Base-by-base conservation (phyloP, 2,113 vertebrate species). In the Cololabis saira region DNA sequence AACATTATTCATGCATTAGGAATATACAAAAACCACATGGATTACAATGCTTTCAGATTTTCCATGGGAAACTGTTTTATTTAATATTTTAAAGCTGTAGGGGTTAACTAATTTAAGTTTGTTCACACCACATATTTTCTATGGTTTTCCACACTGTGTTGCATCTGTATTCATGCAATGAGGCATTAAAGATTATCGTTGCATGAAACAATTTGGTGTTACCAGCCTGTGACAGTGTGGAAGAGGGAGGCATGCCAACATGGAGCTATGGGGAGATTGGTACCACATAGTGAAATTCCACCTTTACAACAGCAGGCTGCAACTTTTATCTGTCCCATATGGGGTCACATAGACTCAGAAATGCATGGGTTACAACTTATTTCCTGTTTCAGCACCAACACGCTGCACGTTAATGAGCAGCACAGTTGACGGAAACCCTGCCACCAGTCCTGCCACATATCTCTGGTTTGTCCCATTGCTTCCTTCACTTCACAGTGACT, bases 401-500 rank as follows among this genome's bases (percentile, higher is more conserved):
- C 74, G 69, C 71, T 66, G 45, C 50, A 65, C 60, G 57, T 85
- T 85, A 85, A 84, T 81, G 76, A 83, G 74, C 58, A 30, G 40
- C 42, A 33, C 15, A 7, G 42, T 44, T 30, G 61, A 54, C 52
- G 47, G 61, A 85, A 78, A 71, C 60, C 68, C 61, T 62, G 70
- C 76, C 69, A 60, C 76, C 62, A 40, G 64, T 74, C 44, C 37
- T 33, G 47, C 55, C 68, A 37, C 53, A 74, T 76, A 82, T 74
- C 66, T 78, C 74, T 74, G 67, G 67, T 64, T 83, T 78, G 55
- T 76, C 71, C 64, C 55, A 55, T 64, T 74, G 73, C 84, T 78
- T 78, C 71, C 81, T 90, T 42, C 53, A 70, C 70, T 78, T 82
- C 75, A 90, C 89, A 92, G 83, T 88, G 83, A 89, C 57, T 81